These are phyloP conservation scores for Pheosia tremula DNA, from an alignment of 2,888 invertebrate species.

Conservation along the genomic window DNA sequence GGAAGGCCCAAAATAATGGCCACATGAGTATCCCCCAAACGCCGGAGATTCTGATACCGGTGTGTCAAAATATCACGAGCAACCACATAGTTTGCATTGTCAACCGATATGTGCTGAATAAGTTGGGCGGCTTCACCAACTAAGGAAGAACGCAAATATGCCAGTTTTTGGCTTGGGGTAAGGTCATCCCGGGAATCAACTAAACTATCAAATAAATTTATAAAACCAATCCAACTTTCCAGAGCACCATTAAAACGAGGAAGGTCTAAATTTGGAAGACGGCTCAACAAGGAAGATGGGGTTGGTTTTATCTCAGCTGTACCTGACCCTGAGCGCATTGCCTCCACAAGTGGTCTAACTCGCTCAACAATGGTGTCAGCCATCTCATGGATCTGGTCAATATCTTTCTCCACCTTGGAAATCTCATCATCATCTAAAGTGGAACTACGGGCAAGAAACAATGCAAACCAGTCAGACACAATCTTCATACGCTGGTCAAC, in stretches of 20 bases:
- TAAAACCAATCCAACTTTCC: not conserved
- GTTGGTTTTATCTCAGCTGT: not conserved
- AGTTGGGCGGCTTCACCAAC: not conserved
- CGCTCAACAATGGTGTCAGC: not conserved
- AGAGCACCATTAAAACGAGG: not conserved
- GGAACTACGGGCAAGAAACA: not conserved
- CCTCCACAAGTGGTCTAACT: not conserved
- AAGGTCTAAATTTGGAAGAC: not conserved
- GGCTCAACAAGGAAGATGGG: not conserved
- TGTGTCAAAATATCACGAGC: not conserved
- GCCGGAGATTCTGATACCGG: not conserved
- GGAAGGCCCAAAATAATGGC: not conserved
- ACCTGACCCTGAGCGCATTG: not conserved
- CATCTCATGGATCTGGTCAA: not conserved
- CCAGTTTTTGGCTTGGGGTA: constrained; percentile 1
- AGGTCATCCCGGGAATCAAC: not conserved
- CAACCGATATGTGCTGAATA: not conserved
- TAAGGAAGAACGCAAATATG: not conserved
- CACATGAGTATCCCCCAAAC: not conserved
- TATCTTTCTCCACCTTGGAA: not conserved
- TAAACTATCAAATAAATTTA: not conserved
- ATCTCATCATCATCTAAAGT: not conserved
- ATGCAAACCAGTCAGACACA: not conserved
- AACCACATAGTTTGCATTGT: not conserved
- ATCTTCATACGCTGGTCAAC: not conserved